Conservation (phyloP, 2,797 vertebrate genomes). For the Darevskia mixta region DNA sequence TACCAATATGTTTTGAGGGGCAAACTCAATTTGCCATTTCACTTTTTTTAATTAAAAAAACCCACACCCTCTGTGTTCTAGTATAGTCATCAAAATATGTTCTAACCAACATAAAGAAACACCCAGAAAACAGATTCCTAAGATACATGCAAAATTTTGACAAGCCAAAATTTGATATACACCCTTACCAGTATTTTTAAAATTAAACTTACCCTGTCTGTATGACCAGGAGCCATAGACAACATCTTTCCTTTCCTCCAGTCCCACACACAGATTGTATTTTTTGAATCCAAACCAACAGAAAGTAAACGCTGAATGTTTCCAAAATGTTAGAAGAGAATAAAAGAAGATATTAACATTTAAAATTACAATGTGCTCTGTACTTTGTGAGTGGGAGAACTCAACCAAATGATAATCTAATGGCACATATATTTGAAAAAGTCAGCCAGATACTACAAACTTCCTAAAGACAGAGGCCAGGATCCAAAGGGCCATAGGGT, state of each 20-base stretch:
- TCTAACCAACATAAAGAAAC: not conserved
- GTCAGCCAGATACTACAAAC: not conserved
- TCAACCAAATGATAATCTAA: not conserved
- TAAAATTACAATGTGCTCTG: not conserved
- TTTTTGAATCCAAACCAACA: constrained; percentile 98
- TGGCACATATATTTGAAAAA: constrained; percentile 45
- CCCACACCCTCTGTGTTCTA: not conserved
- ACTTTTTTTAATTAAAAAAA: not conserved
- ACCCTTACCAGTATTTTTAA: not conserved
- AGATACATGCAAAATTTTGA: not conserved
- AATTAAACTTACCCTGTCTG: constrained; percentile 91
- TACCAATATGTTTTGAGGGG: not conserved
- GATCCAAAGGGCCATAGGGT: not conserved
- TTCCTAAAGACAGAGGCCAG: not conserved
- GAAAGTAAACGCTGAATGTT: constrained; percentile 93
- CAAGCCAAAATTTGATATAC: not conserved
- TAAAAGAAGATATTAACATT: constrained; percentile 52
- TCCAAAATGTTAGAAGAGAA: constrained; percentile 58
- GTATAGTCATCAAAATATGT: not conserved
- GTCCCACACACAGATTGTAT: constrained; percentile 99
- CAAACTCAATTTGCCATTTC: not conserved
- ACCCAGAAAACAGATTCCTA: not conserved
- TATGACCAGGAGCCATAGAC: constrained; percentile 95
- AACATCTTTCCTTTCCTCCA: constrained; percentile 96
- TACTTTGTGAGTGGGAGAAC: not conserved